Conservation (phyloP, 2,888 invertebrate species). For the Marronus borbonicus region DNA sequence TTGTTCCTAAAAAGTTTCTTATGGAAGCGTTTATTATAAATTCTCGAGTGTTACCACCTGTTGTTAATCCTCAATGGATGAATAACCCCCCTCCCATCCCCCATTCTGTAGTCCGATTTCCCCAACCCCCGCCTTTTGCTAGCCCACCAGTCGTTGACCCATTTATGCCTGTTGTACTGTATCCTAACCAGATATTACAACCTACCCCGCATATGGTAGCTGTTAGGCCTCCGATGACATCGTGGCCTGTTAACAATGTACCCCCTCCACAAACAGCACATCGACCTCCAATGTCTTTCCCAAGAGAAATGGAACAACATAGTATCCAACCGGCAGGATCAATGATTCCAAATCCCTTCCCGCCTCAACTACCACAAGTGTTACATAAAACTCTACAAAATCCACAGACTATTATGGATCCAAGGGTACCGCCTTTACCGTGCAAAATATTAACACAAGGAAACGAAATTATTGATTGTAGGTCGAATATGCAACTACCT, state of each 20-base stretch:
- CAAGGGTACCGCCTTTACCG: constrained; percentile 34
- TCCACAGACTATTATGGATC: constrained; percentile 38
- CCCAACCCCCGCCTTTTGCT: constrained; percentile 49
- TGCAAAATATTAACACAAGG: constrained; percentile 41
- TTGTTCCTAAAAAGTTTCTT: constrained; percentile 78
- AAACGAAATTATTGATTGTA: constrained; percentile 38
- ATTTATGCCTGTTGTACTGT: constrained; percentile 46
- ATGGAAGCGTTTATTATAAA: constrained; percentile 71
- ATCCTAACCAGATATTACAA: constrained; percentile 50
- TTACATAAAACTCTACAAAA: constrained; percentile 38
- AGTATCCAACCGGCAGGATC: constrained; percentile 30
- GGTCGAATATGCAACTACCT: constrained; percentile 20
- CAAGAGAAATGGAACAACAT: constrained; percentile 46
- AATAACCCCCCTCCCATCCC: constrained; percentile 51
- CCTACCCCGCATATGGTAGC: constrained; percentile 54
- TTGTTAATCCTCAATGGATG: constrained; percentile 53
- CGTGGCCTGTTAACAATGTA: constrained; percentile 56
- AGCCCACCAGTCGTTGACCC: constrained; percentile 48
- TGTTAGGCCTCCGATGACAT: constrained; percentile 57
- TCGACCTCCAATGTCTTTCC: constrained; percentile 50
- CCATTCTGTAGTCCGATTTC: constrained; percentile 52
- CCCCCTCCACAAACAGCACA: constrained; percentile 50
- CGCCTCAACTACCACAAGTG: constrained; percentile 39
- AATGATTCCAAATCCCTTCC: constrained; percentile 38
- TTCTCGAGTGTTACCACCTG: constrained; percentile 52